Conservation (phyloP, 2,113 vertebrate genomes). For the Vidua macroura region DNA sequence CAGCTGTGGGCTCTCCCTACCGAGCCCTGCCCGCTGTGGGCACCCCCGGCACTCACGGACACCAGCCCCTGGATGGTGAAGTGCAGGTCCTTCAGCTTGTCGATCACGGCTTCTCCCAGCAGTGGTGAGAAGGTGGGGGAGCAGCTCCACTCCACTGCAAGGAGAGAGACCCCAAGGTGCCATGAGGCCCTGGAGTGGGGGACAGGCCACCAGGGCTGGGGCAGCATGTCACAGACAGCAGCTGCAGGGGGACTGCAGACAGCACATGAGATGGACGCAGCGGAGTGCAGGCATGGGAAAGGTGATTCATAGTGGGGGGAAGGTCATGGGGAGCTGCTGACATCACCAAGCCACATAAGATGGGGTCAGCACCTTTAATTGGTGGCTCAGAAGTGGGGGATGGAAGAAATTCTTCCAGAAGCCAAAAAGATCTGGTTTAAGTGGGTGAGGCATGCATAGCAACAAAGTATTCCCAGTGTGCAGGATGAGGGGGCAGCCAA, state of each 20-base stretch:
- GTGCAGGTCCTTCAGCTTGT: constrained; percentile 78
- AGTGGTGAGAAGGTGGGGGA: constrained; percentile 74
- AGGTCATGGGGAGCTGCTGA: not conserved
- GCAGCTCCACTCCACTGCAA: constrained; percentile 86
- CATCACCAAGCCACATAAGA: not conserved
- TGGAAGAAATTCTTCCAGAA: not conserved
- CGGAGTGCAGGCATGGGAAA: accelerated
- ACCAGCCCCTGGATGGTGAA: constrained; percentile 81
- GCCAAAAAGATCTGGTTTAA: not conserved
- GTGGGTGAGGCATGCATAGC: not conserved
- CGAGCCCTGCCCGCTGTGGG: accelerated
- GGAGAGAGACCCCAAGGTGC: constrained; percentile 5
- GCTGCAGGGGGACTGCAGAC: not conserved
- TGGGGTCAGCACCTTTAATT: not conserved
- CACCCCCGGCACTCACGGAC: constrained; percentile 71
- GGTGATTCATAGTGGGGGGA: accelerated
- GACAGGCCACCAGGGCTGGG: not conserved
- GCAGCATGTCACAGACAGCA: not conserved
- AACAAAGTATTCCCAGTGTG: not conserved
- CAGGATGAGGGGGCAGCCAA: not conserved
- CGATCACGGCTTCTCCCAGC: constrained; percentile 79
- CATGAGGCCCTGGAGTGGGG: not conserved
- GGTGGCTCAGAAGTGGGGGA: not conserved
- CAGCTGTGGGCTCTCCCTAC: not conserved
- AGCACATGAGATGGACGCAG: not conserved